A percentile compares a stretch with the other conserved stretches of the same genome.
phyloP scores from a whole-genome alignment of 2,113 vertebrate species.

The Anarhynchus alexandrinus region DNA sequence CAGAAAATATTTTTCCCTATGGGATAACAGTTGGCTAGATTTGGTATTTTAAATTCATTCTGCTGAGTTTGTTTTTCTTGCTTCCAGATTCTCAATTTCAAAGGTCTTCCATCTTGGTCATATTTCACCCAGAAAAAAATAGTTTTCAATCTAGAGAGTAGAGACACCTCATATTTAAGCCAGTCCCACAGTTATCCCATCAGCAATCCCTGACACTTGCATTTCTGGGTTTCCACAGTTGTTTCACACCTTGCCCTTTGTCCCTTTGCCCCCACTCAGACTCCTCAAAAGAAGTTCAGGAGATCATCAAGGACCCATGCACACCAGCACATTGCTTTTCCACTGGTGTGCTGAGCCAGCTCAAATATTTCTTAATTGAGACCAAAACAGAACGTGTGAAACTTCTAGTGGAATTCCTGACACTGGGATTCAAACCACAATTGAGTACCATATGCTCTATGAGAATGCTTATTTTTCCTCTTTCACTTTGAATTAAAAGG shows the following conservation, averaged over 20 bases:
- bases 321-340: neutral
- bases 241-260: neutral
- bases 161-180: neutral
- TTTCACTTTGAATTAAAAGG: neutral
- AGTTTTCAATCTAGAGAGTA: neutral
- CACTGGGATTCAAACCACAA: neutral
- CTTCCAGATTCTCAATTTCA: neutral
- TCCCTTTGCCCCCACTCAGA: neutral
- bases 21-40: neutral
- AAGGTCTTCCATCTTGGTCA: neutral
- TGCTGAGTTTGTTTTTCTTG: neutral
- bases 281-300: neutral
- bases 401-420: neutral
- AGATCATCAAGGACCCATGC: neutral
- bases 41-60: neutral
- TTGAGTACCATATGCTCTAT: neutral
- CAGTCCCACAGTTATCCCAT: neutral
- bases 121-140: neutral
- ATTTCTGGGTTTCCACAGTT: neutral
- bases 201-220: neutral
- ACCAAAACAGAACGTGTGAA: neutral
- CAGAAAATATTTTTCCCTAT: neutral
- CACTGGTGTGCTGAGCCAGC: neutral
- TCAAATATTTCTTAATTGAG: neutral
- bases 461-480: slow-evolving; percentile 5